These are phyloP conservation scores for Agrochola lota DNA, from an alignment of 2,888 invertebrate species.

Conservation along the genomic window DNA sequence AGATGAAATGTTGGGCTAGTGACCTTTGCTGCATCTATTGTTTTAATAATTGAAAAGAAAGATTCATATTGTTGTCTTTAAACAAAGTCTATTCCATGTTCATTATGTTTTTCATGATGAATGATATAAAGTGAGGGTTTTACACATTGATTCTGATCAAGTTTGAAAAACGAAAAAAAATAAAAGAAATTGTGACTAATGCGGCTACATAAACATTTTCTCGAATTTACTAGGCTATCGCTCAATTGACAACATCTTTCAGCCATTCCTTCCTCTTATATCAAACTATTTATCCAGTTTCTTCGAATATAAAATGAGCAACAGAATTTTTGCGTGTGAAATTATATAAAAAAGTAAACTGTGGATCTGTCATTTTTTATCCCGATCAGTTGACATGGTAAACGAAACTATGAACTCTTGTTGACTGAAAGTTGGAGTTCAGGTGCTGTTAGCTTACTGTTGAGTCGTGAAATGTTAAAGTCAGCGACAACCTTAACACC, in stretches of 20 bases:
- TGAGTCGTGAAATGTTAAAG: conserved; percentile 18
- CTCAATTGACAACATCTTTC: not conserved
- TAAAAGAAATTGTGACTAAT: not conserved
- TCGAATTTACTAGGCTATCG: not conserved
- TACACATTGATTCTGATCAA: not conserved
- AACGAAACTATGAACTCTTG: not conserved
- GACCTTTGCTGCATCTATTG: conserved; percentile 35
- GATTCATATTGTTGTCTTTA: not conserved
- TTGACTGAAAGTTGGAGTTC: conserved; percentile 1
- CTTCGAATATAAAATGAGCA: not conserved
- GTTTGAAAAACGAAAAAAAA: not conserved
- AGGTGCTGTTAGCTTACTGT: not conserved
- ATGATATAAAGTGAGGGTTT: not conserved
- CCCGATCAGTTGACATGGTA: not conserved
- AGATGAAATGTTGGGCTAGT: conserved; percentile 30
- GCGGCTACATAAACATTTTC: not conserved
- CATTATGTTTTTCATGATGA: not conserved
- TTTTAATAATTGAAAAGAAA: conserved; percentile 13
- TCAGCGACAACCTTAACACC: conserved; percentile 4
- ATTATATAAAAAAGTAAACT: not conserved
- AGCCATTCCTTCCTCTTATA: not conserved
- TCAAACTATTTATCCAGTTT: not conserved
- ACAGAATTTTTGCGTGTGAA: not conserved
- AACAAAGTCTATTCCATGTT: not conserved
- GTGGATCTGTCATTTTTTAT: not conserved